Percentiles rank a stretch among this genome's conserved stretches.
phyloP scores from a whole-genome alignment of 2,888 invertebrate species.

The Clunio marinus region DNA sequence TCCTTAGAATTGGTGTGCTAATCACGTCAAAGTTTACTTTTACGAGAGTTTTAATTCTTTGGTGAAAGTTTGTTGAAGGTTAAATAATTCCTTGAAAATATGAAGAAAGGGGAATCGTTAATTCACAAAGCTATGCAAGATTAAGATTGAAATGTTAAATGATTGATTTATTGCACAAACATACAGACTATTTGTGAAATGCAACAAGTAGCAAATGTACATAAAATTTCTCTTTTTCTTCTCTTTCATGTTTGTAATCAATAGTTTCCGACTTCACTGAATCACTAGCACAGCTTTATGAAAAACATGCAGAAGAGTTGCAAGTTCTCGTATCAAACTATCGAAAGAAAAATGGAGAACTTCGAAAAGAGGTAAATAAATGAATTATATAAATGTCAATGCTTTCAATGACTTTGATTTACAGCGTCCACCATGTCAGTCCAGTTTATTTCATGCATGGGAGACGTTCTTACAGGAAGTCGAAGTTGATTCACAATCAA shows the following conservation, averaged over 20 bases:
- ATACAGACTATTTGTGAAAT: no score
- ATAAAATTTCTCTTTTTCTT: not conserved
- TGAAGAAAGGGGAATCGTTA: no score
- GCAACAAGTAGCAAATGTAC: not conserved
- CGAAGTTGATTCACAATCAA: conserved; percentile 81
- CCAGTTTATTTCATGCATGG: conserved; percentile 84
- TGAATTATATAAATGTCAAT: conserved; percentile 41
- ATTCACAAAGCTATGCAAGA: no score
- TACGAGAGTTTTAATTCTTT: no score
- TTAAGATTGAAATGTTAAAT: no score
- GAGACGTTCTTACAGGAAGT: conserved; percentile 86
- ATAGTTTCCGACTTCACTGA: conserved; percentile 91
- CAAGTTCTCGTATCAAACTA: conserved; percentile 82
- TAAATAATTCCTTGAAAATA: no score
- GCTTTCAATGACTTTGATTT: conserved; percentile 18
- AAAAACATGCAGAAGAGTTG: conserved; percentile 81
- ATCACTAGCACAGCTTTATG: conserved; percentile 82
- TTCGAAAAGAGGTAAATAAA: conserved; percentile 71
- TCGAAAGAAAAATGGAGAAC: conserved; percentile 77
- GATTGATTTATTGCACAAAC: no score
- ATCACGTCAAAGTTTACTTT: no score
- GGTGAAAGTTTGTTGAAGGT: no score
- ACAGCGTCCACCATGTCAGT: conserved; percentile 65
- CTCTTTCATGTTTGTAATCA: conserved; percentile 45
- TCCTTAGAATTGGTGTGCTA: no score